Percentiles rank a stretch among this genome's conserved stretches.
Evolutionary conservation across 92 coral and sea anemone genomes (phyloP).

Genomic region (Anthopleura xanthogrammica): DNA sequence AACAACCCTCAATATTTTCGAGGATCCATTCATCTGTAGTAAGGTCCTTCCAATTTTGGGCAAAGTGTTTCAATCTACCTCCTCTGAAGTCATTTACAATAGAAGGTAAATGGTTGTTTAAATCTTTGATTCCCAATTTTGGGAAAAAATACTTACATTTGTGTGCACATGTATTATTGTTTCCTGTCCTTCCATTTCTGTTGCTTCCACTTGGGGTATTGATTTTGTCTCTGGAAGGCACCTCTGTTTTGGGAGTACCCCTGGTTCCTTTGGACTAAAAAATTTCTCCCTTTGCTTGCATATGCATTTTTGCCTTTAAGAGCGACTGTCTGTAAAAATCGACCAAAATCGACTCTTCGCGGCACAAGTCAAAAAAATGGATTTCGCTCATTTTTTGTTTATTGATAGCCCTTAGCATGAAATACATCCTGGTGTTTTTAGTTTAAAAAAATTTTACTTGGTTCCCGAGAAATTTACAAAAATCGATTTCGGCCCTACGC

Average conservation of each 20-base stretch:
- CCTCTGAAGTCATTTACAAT: background rate
- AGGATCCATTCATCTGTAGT: constrained; percentile 15
- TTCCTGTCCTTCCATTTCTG: constrained; percentile 13
- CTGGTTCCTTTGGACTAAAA: constrained; percentile 8
- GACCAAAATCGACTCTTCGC: too few relatives aligned
- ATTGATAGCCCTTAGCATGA: too few relatives aligned
- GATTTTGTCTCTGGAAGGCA: background rate
- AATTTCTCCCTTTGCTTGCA: constrained; percentile 15
- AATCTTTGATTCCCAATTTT: background rate
- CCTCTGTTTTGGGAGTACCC: background rate
- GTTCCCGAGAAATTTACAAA: too few relatives aligned
- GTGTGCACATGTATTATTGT: background rate
- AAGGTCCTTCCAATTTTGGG: background rate
- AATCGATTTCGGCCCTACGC: too few relatives aligned
- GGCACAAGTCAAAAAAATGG: too few relatives aligned
- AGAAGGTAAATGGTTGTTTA: background rate
- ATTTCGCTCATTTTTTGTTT: too few relatives aligned
- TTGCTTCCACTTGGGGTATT: background rate
- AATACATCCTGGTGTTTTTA: too few relatives aligned
- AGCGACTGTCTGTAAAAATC: too few relatives aligned
- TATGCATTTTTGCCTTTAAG: constrained; percentile 21
- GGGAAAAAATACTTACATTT: background rate
- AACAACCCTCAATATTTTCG: constrained; percentile 21
- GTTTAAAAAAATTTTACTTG: too few relatives aligned
- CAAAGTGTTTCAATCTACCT: constrained; percentile 13